Evolutionary conservation across 1,140 invertebrate species (phyloP), one percentile per base, ranked within the genome.

Genomic region (Drosophila lini): DNA sequence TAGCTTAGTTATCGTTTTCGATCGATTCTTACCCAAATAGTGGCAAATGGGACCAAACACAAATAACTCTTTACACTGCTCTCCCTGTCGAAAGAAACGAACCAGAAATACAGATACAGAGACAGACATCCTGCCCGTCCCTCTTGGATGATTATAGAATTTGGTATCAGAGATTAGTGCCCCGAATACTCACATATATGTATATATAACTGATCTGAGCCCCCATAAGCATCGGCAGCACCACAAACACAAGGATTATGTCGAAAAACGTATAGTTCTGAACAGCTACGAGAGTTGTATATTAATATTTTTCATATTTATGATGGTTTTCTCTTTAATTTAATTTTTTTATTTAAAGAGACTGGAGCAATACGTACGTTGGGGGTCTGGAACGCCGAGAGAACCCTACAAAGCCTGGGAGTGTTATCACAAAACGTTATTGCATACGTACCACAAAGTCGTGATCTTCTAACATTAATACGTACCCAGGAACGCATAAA

Each of bases 151-250:
- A 55, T 68, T 32, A 42, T 55, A 25, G 34, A 71, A 73, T 67
- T 68, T 32, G 10, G 32, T 45, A 50, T 71, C 44, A 55, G 25
- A 77, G 65, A 48, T 74, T 74, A 52, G 60, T 50, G 50, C 32
- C 82, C 81, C 59, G 58, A 88, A 86, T 86, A 86, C 82, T 86
- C 82, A 86, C 82, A 71, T 77, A 80, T 50, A 65, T 38, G 32
- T 41, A 36, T 62, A 36, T 63, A 25, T 38, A 34, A 52, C 68
- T 71, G 67, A 70, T 57, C 65, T 71, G 68, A 58, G 52, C 68
- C 68, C 68, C 64, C 65, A 38, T 41, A 59, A 34, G 61, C 53
- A 57, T 40, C 34, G 50, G 40, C 44, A n/a, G 62, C 32, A 67
- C 25, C 63, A 22, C 67, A 67, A 68, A 63, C 53, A 57, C 36